Conservation (phyloP, 2,113 vertebrate species). For the Choloepus hoffmanni region DNA sequence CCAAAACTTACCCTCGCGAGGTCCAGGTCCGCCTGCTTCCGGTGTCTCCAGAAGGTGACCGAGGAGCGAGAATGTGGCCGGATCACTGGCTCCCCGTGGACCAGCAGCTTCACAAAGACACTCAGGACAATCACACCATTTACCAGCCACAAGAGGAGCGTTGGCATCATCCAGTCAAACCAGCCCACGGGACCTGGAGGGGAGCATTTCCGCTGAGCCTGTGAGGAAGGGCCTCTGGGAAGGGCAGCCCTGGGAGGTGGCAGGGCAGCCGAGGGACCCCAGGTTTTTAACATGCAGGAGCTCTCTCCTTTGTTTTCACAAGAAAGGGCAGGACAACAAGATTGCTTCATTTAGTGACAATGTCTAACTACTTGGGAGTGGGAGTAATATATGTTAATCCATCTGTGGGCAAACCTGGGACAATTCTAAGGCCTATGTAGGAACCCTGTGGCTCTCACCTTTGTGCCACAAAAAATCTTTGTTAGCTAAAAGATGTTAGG, state of each 20-base stretch:
- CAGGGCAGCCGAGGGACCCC: background rate
- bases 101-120: conserved; percentile 95
- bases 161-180: conserved; percentile 96
- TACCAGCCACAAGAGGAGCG: conserved; percentile 95
- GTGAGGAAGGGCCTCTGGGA: background rate
- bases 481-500: background rate
- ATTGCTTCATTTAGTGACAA: too few relatives aligned
- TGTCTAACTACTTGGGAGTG: background rate
- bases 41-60: conserved; percentile 96
- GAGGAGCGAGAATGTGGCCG: conserved; percentile 95
- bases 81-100: conserved; percentile 96
- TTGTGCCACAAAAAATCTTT: background rate
- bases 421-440: background rate
- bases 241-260: background rate
- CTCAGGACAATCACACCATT: conserved; percentile 96
- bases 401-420: background rate
- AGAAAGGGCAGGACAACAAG: background rate
- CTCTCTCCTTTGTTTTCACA: background rate
- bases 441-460: background rate
- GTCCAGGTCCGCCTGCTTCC: conserved; percentile 96
- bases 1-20: conserved; percentile 90
- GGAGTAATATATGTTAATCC: background rate
- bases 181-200: conserved; percentile 87
- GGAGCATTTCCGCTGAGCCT: background rate
- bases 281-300: background rate